Evolutionary conservation across 2,797 vertebrate species (phyloP).

Genomic region (Liparis tanakae): DNA sequence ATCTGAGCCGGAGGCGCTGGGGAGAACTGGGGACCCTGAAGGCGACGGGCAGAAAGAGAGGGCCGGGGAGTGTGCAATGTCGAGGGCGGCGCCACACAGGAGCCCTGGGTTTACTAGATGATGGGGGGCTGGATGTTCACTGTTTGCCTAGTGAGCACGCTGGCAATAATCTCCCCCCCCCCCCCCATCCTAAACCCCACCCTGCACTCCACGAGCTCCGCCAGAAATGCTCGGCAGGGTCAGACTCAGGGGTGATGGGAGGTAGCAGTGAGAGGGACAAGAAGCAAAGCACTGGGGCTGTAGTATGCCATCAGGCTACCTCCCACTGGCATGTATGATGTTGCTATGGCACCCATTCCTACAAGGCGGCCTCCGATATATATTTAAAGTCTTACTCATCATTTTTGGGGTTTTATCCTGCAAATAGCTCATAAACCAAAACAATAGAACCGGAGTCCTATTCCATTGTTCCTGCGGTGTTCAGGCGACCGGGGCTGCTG

Average conservation of each 20-base stretch:
- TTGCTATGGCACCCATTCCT: constrained; percentile 16
- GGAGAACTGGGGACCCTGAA: constrained; percentile 71
- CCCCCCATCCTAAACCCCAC: constrained; percentile 27
- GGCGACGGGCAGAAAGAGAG: constrained; percentile 60
- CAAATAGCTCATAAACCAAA: background rate
- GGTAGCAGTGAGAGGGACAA: constrained; percentile 48
- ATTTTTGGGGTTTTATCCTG: background rate
- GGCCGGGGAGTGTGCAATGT: constrained; percentile 49
- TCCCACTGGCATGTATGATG: background rate
- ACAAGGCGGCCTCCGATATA: background rate
- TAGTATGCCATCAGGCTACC: constrained; percentile 19
- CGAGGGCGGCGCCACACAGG: constrained; percentile 58
- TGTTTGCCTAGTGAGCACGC: constrained; percentile 58
- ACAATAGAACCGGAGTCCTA: no score
- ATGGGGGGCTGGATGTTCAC: constrained; percentile 64
- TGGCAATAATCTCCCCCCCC: constrained; percentile 48
- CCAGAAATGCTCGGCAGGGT: constrained; percentile 59
- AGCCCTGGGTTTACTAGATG: constrained; percentile 63
- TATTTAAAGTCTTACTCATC: background rate
- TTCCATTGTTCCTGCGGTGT: no score
- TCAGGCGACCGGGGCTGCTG: no score
- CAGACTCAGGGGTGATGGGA: constrained; percentile 46
- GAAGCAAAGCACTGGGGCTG: constrained; percentile 15
- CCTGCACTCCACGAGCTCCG: constrained; percentile 37
- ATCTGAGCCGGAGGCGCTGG: constrained; percentile 71